These are phyloP conservation scores for Cataglyphis cursor DNA, from an alignment of 2,888 invertebrate species.

Conservation along the genomic window DNA sequence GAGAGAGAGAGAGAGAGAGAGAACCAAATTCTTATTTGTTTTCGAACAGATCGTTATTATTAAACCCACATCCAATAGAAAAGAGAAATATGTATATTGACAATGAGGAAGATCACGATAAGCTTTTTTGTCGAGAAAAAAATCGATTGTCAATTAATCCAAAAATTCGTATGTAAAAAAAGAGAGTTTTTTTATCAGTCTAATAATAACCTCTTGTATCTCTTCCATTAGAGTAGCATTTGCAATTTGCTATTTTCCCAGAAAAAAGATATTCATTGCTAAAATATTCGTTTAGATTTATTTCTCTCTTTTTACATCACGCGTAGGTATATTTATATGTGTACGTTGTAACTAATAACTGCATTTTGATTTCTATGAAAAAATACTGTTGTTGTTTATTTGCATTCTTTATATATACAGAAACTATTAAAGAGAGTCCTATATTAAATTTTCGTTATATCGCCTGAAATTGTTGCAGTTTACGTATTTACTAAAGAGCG, in stretches of 20 bases:
- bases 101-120: neutral
- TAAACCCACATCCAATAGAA: neutral
- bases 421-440: neutral
- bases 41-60: neutral
- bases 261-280: neutral
- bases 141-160: neutral
- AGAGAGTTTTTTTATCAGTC: neutral
- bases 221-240: neutral
- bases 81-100: neutral
- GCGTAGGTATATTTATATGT: neutral
- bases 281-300: neutral
- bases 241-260: neutral
- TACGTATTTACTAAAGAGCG: neutral
- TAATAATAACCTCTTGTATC: neutral
- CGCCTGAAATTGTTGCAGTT: neutral
- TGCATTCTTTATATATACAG: neutral
- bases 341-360: slow-evolving; percentile 13
- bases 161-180: neutral
- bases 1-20: too few relatives aligned
- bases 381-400: neutral
- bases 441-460: slow-evolving; percentile 4
- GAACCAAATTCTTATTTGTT: neutral
- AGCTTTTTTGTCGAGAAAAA: neutral
- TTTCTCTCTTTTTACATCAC: neutral
- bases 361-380: neutral